These are phyloP conservation scores for Acrocera orbiculus DNA, from an alignment of 2,888 invertebrate species.

Conservation along the genomic window DNA sequence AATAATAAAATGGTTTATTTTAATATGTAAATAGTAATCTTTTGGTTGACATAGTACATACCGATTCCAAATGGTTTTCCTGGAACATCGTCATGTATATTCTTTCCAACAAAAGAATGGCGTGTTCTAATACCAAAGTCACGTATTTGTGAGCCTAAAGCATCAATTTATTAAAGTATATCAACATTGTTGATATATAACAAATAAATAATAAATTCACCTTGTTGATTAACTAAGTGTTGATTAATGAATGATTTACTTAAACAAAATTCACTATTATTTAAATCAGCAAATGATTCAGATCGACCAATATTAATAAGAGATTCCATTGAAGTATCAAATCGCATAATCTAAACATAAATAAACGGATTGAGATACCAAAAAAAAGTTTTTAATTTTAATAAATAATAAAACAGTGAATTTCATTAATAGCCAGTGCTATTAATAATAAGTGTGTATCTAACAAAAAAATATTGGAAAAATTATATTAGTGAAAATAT, in stretches of 20 bases:
- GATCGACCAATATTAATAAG: constrained; percentile 56
- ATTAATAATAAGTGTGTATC: too few relatives aligned
- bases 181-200: background rate
- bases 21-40: too few relatives aligned
- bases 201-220: constrained; percentile 11
- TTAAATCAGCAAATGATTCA: constrained; percentile 69
- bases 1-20: too few relatives aligned
- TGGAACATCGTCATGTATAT: constrained; percentile 34
- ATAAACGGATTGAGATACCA: background rate
- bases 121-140: constrained; percentile 27
- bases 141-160: constrained; percentile 11
- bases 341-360: constrained; percentile 49
- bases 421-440: too few relatives aligned
- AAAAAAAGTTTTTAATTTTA: too few relatives aligned
- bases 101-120: constrained; percentile 43
- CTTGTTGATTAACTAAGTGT: constrained; percentile 22
- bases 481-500: constrained; percentile 10
- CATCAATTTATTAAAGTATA: background rate
- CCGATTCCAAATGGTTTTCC: constrained; percentile 71
- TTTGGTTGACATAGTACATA: too few relatives aligned
- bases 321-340: constrained; percentile 65
- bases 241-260: constrained; percentile 12
- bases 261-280: constrained; percentile 37
- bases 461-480: too few relatives aligned
- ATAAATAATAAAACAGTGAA: too few relatives aligned